Evolutionary conservation across 2,113 vertebrate genomes (phyloP), one percentile per base, ranked within the genome.

Genomic region (Microcebus lehilahytsara): DNA sequence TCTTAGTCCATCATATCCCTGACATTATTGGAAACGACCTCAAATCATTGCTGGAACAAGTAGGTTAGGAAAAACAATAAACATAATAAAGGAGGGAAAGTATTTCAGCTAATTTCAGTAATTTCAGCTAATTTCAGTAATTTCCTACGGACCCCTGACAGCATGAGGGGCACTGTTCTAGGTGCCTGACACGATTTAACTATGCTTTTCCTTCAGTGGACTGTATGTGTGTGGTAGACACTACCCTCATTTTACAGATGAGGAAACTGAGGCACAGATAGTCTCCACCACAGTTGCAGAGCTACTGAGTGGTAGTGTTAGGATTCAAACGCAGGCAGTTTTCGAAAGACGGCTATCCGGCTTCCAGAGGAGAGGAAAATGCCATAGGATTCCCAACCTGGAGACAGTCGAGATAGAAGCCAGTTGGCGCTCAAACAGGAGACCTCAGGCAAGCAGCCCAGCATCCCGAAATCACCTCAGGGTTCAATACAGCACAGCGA

Each of bases 11-110:
- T 42, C 6, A 12, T 23, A 62, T 32, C n/a, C 37, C 1, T 79
- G 46, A 51, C 23, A 58, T 94, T 85, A 91, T 34, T 84, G 32
- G 25, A 84, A 93, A 83, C 10, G 16, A 71, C 22, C 5, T 91
- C 23, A 81, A 71, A 72, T 60, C 22, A 27, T 16, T 90, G 51
- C 0, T 23, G 81, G n/a, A 78, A 3, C 3, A 46, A 77, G 71
- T 17, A 56, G 7, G 14, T 62, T 46, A 22, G 17, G 40, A n/a
- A 22, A 22, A 71, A 49, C 23, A 5, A 9, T 3, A n/a, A 34
- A 13, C 11, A 23, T 49, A 53, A 79, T 12, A 22, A 58, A 58
- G 20, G 53, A 56, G 17, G 17, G 11, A 14, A n/a, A 58, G 12
- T 51, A 58, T 42, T 42, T 46, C 46, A 46, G 46, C 37, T 37